Evolutionary conservation across 2,113 vertebrate genomes (phyloP), one percentile per base, ranked within the genome.

Genomic region (Phaethon lepturus): DNA sequence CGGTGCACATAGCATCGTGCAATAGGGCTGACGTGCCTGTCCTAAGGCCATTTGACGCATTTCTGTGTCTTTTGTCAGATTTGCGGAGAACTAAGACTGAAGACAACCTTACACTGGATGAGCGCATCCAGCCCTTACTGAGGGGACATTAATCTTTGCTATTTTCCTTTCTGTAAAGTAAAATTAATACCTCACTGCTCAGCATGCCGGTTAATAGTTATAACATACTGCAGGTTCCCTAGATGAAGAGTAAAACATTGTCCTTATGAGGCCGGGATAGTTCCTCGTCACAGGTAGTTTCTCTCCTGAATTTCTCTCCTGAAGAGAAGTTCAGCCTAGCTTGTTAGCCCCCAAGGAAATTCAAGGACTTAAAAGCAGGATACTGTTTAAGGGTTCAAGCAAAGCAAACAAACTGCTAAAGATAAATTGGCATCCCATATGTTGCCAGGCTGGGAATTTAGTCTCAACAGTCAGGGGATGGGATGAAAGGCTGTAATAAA

Each of bases 401-500:
- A 91, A 82, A 96, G 91, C 93, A 91, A 95, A 90, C 89, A 72
- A 75, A 95, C 35, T 19, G 92, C 91, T 95, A 91, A 93, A 94
- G 94, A 93, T 95, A 97, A 77, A 64, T n/a, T 17, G 90, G 86
- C 22, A 24, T 91, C 85, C 80, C 82, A 78, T 94, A 91, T 86
- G 93, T 88, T 96, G 76, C 89, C 81, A 75, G 90, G 89, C 78
- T 94, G 75, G 72, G 59, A 96, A 88, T 77, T 94, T 13, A 72
- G 75, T 47, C 60, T 66, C 62, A 42, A 2, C 67, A 82, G 63
- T 12, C 83, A 45, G 74, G 84, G 74, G 73, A 87, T 0, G 24
- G 93, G 88, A 96, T 96, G 93, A 97, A 96, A 95, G 90, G 81
- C 84, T 91, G 77, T 25, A 87, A 68, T 90, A 94, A 96, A 90